phyloP scores from a whole-genome alignment of 2,888 invertebrate genomes.

The Salticus scenicus region DNA sequence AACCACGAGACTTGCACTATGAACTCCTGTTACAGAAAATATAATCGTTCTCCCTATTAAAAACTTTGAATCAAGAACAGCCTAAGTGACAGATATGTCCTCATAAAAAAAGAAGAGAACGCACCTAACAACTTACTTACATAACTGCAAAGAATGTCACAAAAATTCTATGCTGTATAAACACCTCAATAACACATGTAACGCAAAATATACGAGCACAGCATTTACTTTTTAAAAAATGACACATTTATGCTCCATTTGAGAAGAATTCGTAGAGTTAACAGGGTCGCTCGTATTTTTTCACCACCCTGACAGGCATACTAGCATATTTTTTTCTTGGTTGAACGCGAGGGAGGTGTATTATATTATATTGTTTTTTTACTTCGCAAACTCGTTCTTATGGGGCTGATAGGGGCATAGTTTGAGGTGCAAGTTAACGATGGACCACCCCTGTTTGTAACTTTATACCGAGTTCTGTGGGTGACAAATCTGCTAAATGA shows the following conservation, averaged over 20 bases:
- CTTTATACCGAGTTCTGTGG: conserved; percentile 14
- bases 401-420: conserved; percentile 8
- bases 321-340: conserved; percentile 14
- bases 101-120: not conserved
- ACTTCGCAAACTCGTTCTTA: not conserved
- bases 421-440: conserved; percentile 35
- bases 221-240: conserved; percentile 40
- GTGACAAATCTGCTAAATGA: conserved; percentile 33
- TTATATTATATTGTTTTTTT: conserved; percentile 12
- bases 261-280: conserved; percentile 45
- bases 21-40: not conserved
- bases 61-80: not conserved
- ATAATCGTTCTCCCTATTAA: not conserved
- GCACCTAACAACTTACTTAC: not conserved
- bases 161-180: not conserved
- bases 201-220: conserved; percentile 12
- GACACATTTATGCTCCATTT: conserved; percentile 64
- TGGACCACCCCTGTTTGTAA: conserved; percentile 55
- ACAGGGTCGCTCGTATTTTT: conserved; percentile 50
- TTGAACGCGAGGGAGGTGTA: conserved; percentile 4
- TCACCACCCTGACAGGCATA: conserved; percentile 38
- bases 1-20: not conserved
- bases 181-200: conserved; percentile 24
- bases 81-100: not conserved
- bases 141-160: not conserved